A percentile compares a stretch with the other conserved stretches of the same genome.
Conservation (phyloP, 1,140 invertebrate genomes). For the Varroa destructor region DNA sequence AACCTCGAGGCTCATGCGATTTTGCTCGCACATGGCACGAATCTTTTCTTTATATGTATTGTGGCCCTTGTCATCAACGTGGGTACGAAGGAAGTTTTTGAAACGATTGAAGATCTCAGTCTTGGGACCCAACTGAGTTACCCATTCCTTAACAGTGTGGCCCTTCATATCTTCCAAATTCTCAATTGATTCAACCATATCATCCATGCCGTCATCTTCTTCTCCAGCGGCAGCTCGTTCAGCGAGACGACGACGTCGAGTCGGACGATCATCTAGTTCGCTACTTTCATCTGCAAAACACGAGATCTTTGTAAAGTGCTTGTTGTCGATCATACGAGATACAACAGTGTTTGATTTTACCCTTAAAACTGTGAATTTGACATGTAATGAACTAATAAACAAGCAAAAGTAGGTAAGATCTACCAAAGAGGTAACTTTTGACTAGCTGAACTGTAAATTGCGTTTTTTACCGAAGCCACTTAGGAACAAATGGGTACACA, state of each 20-base stretch:
- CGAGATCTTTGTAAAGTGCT: no score
- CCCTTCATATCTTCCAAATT: slow-evolving; percentile 75
- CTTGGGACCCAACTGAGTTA: slow-evolving; percentile 80
- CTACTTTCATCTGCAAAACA: slow-evolving; percentile 48
- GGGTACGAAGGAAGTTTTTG: slow-evolving; percentile 83
- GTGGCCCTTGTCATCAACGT: slow-evolving; percentile 67
- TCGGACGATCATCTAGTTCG: slow-evolving; percentile 53
- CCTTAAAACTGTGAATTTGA: slow-evolving; percentile 9
- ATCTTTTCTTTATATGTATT: slow-evolving; percentile 87
- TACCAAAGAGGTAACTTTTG: no score
- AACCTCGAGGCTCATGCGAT: slow-evolving; percentile 70
- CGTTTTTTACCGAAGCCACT: no score
- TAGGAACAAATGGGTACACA: background rate
- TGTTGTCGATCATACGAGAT: no score
- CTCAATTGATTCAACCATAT: slow-evolving; percentile 86
- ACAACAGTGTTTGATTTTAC: background rate
- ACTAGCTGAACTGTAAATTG: no score
- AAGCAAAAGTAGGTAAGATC: slow-evolving; percentile 8
- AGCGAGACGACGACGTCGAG: slow-evolving; percentile 59
- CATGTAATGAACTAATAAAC: slow-evolving; percentile 23
- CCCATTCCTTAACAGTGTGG: slow-evolving; percentile 83
- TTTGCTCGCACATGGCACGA: slow-evolving; percentile 76
- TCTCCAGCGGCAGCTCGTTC: slow-evolving; percentile 72
- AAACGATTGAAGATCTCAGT: slow-evolving; percentile 94
- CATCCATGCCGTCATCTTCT: slow-evolving; percentile 51